Conservation (phyloP, 2,113 vertebrate species). For the Chascanopsetta lugubris region DNA sequence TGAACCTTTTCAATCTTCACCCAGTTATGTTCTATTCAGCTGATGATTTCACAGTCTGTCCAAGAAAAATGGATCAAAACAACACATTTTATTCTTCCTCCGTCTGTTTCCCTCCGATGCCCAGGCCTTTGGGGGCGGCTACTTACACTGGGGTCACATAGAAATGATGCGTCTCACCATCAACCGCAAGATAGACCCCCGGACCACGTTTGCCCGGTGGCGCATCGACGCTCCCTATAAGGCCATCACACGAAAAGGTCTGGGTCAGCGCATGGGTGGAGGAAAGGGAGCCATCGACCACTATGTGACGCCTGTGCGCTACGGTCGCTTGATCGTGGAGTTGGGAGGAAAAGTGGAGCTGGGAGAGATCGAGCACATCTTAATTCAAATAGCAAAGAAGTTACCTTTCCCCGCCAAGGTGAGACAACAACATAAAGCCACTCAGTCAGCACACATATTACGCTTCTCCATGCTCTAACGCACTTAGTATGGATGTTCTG, state of each 20-base stretch:
- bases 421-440: conserved; percentile 27
- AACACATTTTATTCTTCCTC: not conserved
- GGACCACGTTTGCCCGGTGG: conserved; percentile 89
- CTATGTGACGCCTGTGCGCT: conserved; percentile 89
- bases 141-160: conserved; percentile 93
- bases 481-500: no score
- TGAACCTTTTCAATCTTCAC: no score
- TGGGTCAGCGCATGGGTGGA: conserved; percentile 96
- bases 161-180: conserved; percentile 96
- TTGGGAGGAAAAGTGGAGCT: conserved; percentile 90
- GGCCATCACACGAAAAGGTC: conserved; percentile 87
- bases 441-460: no score
- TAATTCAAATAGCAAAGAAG: conserved; percentile 87
- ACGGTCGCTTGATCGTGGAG: conserved; percentile 87
- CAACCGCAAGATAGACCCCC: conserved; percentile 87
- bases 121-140: conserved; percentile 92
- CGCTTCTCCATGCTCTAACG: not conserved
- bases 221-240: conserved; percentile 87
- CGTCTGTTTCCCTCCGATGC: not conserved
- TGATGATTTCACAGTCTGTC: no score
- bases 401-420: conserved; percentile 89
- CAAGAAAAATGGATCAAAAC: no score
- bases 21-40: not conserved
- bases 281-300: conserved; percentile 94
- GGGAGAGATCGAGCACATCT: conserved; percentile 80